Conservation (phyloP, 2,797 vertebrate genomes). For the Hippocampus kuda region DNA sequence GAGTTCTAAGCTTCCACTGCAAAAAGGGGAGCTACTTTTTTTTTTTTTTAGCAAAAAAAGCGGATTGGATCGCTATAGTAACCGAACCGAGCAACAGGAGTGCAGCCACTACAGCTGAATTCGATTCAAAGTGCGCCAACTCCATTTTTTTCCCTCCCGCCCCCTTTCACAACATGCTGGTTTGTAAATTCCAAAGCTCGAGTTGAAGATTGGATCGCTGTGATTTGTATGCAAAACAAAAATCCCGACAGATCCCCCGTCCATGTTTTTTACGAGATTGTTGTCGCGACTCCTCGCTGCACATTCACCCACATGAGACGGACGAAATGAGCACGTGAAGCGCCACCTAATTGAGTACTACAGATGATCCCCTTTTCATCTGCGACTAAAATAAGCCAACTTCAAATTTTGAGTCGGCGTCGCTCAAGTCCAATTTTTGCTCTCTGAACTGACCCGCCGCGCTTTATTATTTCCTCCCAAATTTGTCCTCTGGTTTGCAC, state of each 20-base stretch:
- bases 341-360: background rate
- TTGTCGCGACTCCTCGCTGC: background rate
- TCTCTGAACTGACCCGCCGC: background rate
- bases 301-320: background rate
- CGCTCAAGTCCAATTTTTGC: background rate
- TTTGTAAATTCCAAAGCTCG: background rate
- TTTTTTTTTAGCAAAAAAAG: too few species aligned
- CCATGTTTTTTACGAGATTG: background rate
- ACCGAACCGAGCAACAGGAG: too few species aligned
- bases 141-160: too few species aligned
- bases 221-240: background rate
- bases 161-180: background rate
- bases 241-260: background rate
- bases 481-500: constrained; percentile 5
- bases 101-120: too few species aligned
- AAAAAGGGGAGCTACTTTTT: background rate
- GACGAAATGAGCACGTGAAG: background rate
- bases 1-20: background rate
- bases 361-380: background rate
- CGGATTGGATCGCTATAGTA: too few species aligned
- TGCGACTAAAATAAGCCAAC: background rate
- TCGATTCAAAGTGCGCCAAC: too few species aligned
- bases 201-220: background rate
- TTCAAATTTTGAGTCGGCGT: background rate
- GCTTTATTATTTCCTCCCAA: constrained; percentile 1